Evolutionary conservation across 2,888 invertebrate species (phyloP), one percentile per base, ranked within the genome.

Genomic region (Steromphala cineraria): DNA sequence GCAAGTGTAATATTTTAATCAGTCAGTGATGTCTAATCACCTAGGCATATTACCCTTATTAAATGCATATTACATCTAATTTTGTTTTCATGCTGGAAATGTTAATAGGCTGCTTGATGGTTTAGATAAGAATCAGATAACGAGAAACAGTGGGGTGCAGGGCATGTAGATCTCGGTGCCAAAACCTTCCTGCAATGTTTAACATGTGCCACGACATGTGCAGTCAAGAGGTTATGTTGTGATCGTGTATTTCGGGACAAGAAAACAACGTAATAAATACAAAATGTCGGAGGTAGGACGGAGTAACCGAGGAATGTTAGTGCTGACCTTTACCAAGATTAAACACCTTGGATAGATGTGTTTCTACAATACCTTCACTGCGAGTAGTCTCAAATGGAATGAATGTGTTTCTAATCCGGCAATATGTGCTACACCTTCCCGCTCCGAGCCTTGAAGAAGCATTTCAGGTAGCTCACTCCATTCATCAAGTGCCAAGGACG

Each of bases 321-420:
- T 62, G 62, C 62, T 62, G 62, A 62, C 62, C 62, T 62, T 62
- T 62, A 24, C 62, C 24, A 15, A 62, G 62, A 62, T 62, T 62
- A 62, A 62, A 62, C 62, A 62, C 62, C 62, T 62, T 62, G 62
- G 62, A 62, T 62, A 62, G 62, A 62, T 62, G 62, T 62, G 62
- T 62, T 62, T 24, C 62, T 28, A 62, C 62, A 62, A 62, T 28
- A 24, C 17, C 24, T 10, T 13, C 28, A 28, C 24, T 62, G 62
- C 24, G 10, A n/a, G 62, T 24, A 62, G 15, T 62, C 62, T 15
- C 28, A 28, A 62, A 62, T 28, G 8, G 62, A 62, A 62, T 62
- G 62, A 62, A 62, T 62, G 62, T 62, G 62, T 62, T 62, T 62
- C 62, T 28, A 62, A 62, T 62, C 62, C 62, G 10, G 24, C 62